Evolutionary conservation across 2,888 invertebrate genomes (phyloP).

Genomic region (Laothoe populi): DNA sequence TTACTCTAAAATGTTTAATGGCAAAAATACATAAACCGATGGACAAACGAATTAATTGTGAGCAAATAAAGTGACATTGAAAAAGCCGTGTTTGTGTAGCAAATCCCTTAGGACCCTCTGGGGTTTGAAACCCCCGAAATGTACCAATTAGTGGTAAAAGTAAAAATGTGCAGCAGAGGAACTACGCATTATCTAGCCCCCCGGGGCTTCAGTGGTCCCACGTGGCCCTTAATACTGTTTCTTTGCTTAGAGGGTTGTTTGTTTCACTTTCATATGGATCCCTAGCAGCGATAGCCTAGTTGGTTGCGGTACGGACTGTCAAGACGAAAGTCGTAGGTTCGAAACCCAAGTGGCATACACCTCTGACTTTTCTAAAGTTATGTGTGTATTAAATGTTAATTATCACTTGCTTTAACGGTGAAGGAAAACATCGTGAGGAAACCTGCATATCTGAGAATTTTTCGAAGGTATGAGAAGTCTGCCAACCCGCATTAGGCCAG

Average conservation of each 20-base stretch:
- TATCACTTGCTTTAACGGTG: too few species aligned
- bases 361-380: too few species aligned
- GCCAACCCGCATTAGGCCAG: too few species aligned
- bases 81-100: conserved; percentile 62
- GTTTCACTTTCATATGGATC: conserved; percentile 74
- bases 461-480: too few species aligned
- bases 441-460: too few species aligned
- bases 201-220: conserved; percentile 65
- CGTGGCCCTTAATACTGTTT: conserved; percentile 77
- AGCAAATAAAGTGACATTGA: conserved; percentile 77
- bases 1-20: neutral
- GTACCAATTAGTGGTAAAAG: conserved; percentile 83
- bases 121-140: conserved; percentile 73
- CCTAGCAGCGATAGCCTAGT: too few species aligned
- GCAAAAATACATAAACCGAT: conserved; percentile 1
- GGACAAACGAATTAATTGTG: conserved; percentile 49
- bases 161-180: conserved; percentile 81
- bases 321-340: too few species aligned
- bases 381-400: too few species aligned
- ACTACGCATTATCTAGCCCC: conserved; percentile 74
- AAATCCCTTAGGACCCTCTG: conserved; percentile 62
- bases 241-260: conserved; percentile 77
- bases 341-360: too few species aligned
- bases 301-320: too few species aligned
- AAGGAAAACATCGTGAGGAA: too few species aligned